Conservation (phyloP, 1,140 invertebrate species). For the Conopomorpha cramerella region DNA sequence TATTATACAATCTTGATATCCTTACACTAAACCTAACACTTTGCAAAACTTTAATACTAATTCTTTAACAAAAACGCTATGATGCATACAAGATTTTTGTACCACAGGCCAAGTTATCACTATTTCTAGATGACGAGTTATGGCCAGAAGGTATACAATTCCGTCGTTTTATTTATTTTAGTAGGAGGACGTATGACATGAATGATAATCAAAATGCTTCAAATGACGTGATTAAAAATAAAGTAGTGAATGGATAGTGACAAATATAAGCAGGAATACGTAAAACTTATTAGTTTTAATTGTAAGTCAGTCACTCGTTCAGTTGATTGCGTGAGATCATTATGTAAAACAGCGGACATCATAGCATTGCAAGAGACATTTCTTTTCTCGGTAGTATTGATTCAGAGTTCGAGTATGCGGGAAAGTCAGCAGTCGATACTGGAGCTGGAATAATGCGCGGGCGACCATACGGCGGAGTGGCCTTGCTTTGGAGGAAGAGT, state of each 20-base stretch:
- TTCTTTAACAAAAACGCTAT: neutral
- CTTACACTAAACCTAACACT: too few relatives aligned
- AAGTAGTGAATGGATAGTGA: too few relatives aligned
- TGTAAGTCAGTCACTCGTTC: neutral
- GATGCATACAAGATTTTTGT: constrained; percentile 1
- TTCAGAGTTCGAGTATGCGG: neutral
- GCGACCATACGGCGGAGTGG: constrained; percentile 1
- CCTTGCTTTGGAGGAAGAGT: neutral
- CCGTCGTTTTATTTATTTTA: neutral
- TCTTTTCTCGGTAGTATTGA: neutral
- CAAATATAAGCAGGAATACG: neutral
- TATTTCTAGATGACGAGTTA: neutral
- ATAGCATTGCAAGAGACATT: constrained; percentile 1
- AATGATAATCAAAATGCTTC: too few relatives aligned
- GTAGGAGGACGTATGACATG: neutral
- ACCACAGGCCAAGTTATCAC: neutral
- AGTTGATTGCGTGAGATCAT: neutral
- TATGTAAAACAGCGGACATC: constrained; percentile 1
- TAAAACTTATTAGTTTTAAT: constrained; percentile 1
- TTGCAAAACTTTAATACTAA: too few relatives aligned
- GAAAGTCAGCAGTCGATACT: neutral
- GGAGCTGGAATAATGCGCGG: neutral
- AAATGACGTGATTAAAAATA: too few relatives aligned
- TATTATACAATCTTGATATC: too few relatives aligned
- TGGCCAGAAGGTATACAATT: constrained; percentile 3